phyloP scores from a whole-genome alignment of 2,888 invertebrate species.

The Apantesis nais region DNA sequence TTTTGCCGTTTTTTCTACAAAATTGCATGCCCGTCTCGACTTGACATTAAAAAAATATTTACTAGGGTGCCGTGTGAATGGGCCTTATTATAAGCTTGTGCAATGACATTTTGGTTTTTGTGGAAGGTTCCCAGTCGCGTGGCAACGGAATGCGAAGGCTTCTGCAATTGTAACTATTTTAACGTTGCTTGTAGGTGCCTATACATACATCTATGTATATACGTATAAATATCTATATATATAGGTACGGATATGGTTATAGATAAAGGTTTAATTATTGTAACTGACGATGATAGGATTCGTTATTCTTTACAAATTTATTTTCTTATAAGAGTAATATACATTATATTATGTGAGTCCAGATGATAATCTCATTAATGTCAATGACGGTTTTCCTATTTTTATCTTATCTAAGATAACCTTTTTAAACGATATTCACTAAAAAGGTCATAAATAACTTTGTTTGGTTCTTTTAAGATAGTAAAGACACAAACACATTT shows the following conservation, averaged over 20 bases:
- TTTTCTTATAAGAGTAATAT: constrained; percentile 14
- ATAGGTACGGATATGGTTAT: constrained; percentile 36
- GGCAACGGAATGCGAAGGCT: constrained; percentile 62
- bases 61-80: constrained; percentile 77
- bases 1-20: constrained; percentile 83
- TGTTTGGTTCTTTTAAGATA: not conserved
- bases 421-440: constrained; percentile 4
- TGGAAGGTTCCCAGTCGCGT: constrained; percentile 69
- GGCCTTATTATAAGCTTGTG: constrained; percentile 82
- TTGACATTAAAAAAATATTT: constrained; percentile 79
- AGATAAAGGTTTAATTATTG: constrained; percentile 28
- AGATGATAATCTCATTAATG: constrained; percentile 26
- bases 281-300: constrained; percentile 33
- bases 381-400: constrained; percentile 24
- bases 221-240: constrained; percentile 19
- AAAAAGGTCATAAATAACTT: constrained; percentile 4
- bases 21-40: constrained; percentile 79
- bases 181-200: not conserved
- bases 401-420: constrained; percentile 35
- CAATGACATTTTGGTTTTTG: constrained; percentile 81
- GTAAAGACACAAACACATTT: constrained; percentile 1
- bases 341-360: constrained; percentile 16
- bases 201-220: not conserved
- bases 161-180: constrained; percentile 42
- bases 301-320: constrained; percentile 28